Conservation (phyloP, 2,888 invertebrate species). For the Aspidiotus destructor region DNA sequence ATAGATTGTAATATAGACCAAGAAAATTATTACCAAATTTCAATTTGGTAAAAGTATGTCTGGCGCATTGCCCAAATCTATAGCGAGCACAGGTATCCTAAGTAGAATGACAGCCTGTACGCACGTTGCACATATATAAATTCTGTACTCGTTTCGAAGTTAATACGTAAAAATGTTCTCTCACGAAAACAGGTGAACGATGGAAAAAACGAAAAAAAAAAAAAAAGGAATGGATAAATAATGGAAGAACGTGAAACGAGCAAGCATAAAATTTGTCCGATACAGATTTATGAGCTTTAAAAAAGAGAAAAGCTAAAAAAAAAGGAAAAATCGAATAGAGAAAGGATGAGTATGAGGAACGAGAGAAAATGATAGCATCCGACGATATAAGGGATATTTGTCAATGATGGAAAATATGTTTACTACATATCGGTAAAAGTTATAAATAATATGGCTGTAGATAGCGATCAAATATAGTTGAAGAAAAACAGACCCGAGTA, state of each 20-base stretch:
- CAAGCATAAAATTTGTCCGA: constrained; percentile 12
- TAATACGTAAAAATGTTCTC: constrained; percentile 10
- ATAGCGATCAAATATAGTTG: constrained; percentile 16
- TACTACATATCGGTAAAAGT: constrained; percentile 5
- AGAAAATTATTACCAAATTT: no score
- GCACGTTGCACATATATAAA: no score
- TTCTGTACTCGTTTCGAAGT: no score
- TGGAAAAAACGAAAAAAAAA: not conserved
- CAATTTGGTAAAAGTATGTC: no score
- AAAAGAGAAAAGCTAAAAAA: not conserved
- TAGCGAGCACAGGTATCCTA: no score
- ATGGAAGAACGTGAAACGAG: constrained; percentile 7
- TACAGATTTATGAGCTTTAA: constrained; percentile 12
- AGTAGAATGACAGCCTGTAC: no score
- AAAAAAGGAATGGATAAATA: not conserved
- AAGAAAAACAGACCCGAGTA: constrained; percentile 10
- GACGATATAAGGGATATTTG: constrained; percentile 10
- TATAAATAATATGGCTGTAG: constrained; percentile 16
- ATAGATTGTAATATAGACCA: no score
- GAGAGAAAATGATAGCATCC: constrained; percentile 8
- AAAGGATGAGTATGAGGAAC: not conserved
- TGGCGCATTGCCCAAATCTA: no score
- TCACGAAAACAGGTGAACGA: constrained; percentile 7
- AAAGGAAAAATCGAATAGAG: not conserved
- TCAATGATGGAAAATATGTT: constrained; percentile 15